phyloP scores from a whole-genome alignment of 1,140 invertebrate species.

The Panagrolaimus sp. region DNA sequence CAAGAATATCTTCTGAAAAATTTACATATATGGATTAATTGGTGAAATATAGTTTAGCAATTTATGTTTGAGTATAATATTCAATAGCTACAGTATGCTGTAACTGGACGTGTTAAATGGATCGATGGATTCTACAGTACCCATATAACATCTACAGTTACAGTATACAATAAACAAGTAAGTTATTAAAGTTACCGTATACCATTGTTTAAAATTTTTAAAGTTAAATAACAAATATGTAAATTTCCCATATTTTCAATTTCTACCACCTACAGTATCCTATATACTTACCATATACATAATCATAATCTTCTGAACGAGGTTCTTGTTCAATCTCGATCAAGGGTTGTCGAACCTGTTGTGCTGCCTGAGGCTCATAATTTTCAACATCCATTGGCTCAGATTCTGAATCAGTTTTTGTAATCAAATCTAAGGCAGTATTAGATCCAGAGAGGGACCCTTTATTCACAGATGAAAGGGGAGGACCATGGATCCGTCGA shows the following conservation, averaged over 20 bases:
- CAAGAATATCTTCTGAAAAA: slow-evolving; percentile 9
- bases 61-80: no score
- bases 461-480: neutral
- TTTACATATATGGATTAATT: neutral
- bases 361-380: neutral
- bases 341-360: neutral
- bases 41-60: no score
- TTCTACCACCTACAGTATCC: neutral
- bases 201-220: no score
- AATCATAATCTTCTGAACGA: neutral
- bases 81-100: no score
- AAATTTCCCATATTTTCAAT: neutral
- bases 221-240: neutral
- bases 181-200: no score
- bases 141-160: no score
- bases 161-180: no score
- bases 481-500: neutral
- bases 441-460: neutral
- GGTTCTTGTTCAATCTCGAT: neutral
- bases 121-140: no score
- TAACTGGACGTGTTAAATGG: no score
- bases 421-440: no score
- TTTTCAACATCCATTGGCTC: slow-evolving; percentile 14
- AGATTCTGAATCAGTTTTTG: slow-evolving; percentile 2
- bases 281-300: neutral